phyloP scores from a whole-genome alignment of 2,797 vertebrate genomes.

The Tokudaia tokunoshimensis region DNA sequence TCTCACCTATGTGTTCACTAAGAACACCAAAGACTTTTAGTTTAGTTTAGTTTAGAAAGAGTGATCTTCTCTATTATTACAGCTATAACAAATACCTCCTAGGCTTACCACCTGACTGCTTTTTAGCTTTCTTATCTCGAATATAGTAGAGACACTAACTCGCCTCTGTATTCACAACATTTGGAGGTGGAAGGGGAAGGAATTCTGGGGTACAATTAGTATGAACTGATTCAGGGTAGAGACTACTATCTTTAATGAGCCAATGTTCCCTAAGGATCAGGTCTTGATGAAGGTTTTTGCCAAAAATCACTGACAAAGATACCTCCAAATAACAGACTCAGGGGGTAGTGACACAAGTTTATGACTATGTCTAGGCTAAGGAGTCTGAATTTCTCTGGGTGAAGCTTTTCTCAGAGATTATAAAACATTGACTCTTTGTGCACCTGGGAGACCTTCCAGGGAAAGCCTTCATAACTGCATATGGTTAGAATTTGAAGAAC shows the following conservation, averaged over 20 bases:
- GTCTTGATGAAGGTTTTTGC: neutral
- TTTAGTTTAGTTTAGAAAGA: neutral
- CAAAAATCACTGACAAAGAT: neutral
- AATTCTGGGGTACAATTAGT: neutral
- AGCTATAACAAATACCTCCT: neutral
- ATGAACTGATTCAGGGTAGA: neutral
- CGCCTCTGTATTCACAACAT: neutral
- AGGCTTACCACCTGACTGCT: neutral
- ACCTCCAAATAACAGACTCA: neutral
- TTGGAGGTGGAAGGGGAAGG: accelerated
- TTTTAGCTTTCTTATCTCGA: neutral
- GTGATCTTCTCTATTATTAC: neutral
- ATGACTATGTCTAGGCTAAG: neutral
- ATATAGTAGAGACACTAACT: neutral
- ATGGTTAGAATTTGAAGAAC: neutral
- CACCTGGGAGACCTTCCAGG: too few species aligned
- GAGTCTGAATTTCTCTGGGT: neutral
- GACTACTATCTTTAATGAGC: neutral
- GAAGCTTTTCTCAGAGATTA: neutral
- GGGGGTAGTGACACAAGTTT: neutral
- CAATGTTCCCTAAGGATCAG: neutral
- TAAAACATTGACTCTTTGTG: neutral
- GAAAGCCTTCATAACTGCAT: neutral
- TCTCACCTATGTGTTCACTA: neutral
- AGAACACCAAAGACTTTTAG: neutral